Percentiles rank a stretch among this genome's conserved stretches.
Evolutionary conservation across 2,888 invertebrate genomes (phyloP).

Genomic region (Spilarctia lutea): DNA sequence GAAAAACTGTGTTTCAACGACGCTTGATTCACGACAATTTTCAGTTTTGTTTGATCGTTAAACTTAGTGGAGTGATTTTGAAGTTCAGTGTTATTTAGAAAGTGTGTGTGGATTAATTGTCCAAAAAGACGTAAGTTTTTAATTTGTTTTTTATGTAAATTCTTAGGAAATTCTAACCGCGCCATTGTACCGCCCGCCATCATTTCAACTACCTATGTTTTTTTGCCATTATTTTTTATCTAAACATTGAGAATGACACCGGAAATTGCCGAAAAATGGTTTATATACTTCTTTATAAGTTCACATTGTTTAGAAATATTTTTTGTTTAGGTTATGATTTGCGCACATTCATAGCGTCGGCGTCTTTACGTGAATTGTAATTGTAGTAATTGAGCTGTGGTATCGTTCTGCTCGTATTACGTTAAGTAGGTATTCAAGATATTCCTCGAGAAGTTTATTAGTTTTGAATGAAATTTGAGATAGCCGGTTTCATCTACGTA

Average conservation of each 20-base stretch:
- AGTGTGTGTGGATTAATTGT: slow-evolving; percentile 58
- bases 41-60: slow-evolving; percentile 61
- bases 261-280: slow-evolving; percentile 16
- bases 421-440: slow-evolving; percentile 9
- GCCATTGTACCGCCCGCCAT: slow-evolving; percentile 83
- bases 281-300: background rate
- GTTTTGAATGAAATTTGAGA: slow-evolving; percentile 31
- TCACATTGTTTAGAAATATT: background rate
- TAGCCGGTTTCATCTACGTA: slow-evolving; percentile 11
- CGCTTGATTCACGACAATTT: slow-evolving; percentile 67
- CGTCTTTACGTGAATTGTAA: slow-evolving; percentile 17
- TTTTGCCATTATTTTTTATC: slow-evolving; percentile 37
- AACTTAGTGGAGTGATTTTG: slow-evolving; percentile 53
- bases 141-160: slow-evolving; percentile 35
- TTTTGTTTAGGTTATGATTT: slow-evolving; percentile 39
- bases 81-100: slow-evolving; percentile 55
- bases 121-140: slow-evolving; percentile 65
- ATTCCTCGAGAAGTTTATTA: slow-evolving; percentile 8
- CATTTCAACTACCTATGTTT: slow-evolving; percentile 64
- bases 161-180: slow-evolving; percentile 53
- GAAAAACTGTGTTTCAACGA: slow-evolving; percentile 62
- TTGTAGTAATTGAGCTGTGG: slow-evolving; percentile 20
- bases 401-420: slow-evolving; percentile 33
- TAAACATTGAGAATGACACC: background rate
- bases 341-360: slow-evolving; percentile 31